phyloP scores from a whole-genome alignment of 2,113 vertebrate species.

The Hucho hucho region DNA sequence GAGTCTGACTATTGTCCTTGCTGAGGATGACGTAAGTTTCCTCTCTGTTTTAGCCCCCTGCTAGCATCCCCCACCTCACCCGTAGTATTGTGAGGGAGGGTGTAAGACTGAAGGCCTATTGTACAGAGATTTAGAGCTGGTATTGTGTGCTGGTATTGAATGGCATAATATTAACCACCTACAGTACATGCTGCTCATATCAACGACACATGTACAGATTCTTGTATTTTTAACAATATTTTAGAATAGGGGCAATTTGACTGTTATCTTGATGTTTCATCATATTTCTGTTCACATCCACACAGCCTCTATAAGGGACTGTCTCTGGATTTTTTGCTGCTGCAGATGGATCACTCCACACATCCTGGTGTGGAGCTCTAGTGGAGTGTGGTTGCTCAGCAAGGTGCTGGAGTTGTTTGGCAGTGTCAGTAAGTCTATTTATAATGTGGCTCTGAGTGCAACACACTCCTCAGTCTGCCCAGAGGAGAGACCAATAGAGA shows the following conservation, averaged over 20 bases:
- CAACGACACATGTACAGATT: background rate
- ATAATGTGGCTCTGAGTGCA: slow-evolving; percentile 5
- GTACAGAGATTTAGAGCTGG: slow-evolving; percentile 5
- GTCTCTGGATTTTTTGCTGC: no score
- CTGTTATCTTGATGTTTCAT: no score
- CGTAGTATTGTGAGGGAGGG: background rate
- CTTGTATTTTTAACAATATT: no score
- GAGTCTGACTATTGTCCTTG: slow-evolving; percentile 31
- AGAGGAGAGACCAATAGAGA: slow-evolving; percentile 13
- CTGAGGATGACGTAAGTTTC: background rate
- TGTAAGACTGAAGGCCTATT: background rate
- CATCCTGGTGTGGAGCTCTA: slow-evolving; percentile 15
- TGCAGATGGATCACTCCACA: background rate
- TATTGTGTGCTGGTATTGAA: background rate
- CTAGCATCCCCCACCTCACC: background rate
- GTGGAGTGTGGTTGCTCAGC: background rate
- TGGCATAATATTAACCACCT: background rate
- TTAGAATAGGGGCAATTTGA: no score
- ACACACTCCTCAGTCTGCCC: background rate
- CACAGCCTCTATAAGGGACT: no score
- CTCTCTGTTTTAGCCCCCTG: no score
- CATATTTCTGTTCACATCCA: no score
- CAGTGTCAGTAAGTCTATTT: slow-evolving; percentile 13
- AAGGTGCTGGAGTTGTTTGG: background rate
- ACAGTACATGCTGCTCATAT: background rate